A percentile compares a stretch with the other conserved stretches of the same genome.
Evolutionary conservation across 1,140 invertebrate genomes (phyloP).

Genomic region (Tribolium castaneum): DNA sequence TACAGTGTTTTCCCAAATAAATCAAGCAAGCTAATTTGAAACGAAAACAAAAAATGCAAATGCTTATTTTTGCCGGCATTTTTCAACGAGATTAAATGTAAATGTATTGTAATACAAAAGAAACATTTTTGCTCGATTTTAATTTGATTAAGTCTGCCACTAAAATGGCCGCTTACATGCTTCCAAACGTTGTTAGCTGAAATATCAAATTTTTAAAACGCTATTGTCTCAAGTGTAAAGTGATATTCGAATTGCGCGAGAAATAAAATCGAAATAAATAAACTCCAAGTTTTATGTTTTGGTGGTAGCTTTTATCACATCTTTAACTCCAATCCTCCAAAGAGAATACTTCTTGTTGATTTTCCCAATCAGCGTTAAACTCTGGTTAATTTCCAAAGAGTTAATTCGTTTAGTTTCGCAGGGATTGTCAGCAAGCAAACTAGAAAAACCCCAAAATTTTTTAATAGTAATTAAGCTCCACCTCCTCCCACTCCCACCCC

Average conservation of each 20-base stretch:
- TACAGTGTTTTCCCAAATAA: background rate
- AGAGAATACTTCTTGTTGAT: background rate
- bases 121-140: constrained; percentile 1
- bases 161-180: too few relatives aligned
- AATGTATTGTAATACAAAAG: constrained; percentile 15
- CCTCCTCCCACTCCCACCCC: background rate
- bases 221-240: background rate
- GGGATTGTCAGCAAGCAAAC: background rate
- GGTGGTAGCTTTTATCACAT: background rate
- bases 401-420: background rate
- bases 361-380: background rate
- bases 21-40: background rate
- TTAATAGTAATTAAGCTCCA: background rate
- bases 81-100: background rate
- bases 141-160: background rate
- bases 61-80: background rate
- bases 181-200: too few relatives aligned
- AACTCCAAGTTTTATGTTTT: background rate
- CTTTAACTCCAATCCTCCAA: background rate
- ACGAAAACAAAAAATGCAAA: background rate
- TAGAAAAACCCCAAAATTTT: background rate
- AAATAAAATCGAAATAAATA: background rate
- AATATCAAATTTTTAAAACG: background rate
- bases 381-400: background rate
- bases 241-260: background rate